These are phyloP conservation scores for Melanargia galathea DNA, from an alignment of 2,888 invertebrate genomes.

Conservation along the genomic window DNA sequence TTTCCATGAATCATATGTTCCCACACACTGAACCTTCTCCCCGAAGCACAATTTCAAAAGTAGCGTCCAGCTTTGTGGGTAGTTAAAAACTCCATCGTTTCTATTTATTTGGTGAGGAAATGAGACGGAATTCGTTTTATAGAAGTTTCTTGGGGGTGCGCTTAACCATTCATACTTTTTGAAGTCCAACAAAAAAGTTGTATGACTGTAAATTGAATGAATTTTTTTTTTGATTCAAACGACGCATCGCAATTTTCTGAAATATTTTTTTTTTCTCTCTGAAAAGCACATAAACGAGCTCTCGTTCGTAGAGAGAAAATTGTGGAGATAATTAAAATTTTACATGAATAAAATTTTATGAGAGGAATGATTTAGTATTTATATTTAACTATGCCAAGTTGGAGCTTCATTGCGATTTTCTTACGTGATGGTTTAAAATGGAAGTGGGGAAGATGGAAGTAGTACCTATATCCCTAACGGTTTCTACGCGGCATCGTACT, in stretches of 20 bases:
- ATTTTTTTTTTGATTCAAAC: neutral
- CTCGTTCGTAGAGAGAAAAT: neutral
- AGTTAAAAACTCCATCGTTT: conserved; percentile 42
- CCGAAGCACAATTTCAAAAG: conserved; percentile 29
- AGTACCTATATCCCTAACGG: no score
- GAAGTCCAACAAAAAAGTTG: conserved; percentile 43
- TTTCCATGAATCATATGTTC: conserved; percentile 20
- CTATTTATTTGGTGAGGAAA: conserved; percentile 49
- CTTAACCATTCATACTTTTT: conserved; percentile 50
- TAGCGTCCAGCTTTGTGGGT: conserved; percentile 32
- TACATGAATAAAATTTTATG: neutral
- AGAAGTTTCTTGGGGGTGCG: conserved; percentile 45
- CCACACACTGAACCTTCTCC: conserved; percentile 11
- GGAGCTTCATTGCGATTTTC: no score
- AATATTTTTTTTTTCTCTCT: neutral
- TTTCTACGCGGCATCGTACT: no score
- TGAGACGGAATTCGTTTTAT: conserved; percentile 50
- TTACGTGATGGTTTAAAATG: no score
- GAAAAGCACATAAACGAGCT: neutral
- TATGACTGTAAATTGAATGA: conserved; percentile 9
- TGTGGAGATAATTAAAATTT: neutral
- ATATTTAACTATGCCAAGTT: neutral
- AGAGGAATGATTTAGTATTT: no score
- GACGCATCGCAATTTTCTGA: conserved; percentile 1
- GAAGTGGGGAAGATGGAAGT: no score